Percentiles rank a stretch among this genome's conserved stretches.
Conservation (phyloP, 2,113 vertebrate genomes). For the Megaleporinus macrocephalus region DNA sequence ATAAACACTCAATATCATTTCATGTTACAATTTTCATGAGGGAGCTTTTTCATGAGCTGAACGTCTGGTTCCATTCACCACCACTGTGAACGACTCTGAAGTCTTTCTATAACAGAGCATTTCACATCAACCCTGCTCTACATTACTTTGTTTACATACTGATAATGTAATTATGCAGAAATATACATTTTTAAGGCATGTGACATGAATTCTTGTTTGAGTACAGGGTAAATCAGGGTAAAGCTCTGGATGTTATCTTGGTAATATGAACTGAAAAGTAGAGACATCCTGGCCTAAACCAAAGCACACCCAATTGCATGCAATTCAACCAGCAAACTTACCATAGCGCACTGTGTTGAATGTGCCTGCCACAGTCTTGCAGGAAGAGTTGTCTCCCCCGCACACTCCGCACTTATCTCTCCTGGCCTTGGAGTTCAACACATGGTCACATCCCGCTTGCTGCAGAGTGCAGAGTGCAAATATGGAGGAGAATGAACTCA, state of each 20-base stretch:
- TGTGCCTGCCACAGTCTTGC: constrained; percentile 93
- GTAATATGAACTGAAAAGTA: not conserved
- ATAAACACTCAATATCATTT: too few species aligned
- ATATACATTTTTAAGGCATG: too few species aligned
- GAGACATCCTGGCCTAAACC: not conserved
- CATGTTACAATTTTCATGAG: too few species aligned
- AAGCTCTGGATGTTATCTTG: not conserved
- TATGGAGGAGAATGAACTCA: not conserved
- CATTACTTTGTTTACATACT: too few species aligned
- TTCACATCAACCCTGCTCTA: too few species aligned
- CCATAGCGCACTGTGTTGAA: constrained; percentile 95
- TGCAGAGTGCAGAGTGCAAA: constrained; percentile 63
- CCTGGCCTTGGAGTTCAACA: constrained; percentile 97
- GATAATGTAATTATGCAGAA: too few species aligned
- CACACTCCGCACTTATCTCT: constrained; percentile 98
- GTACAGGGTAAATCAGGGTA: not conserved
- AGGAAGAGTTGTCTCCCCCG: constrained; percentile 98
- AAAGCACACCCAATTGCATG: not conserved
- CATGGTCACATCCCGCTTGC: constrained; percentile 99
- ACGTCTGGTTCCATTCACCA: too few species aligned
- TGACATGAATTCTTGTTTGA: constrained; percentile 14
- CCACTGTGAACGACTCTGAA: too few species aligned
- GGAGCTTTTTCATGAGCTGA: too few species aligned
- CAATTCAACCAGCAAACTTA: constrained; percentile 67
- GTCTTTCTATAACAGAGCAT: too few species aligned